Conservation (phyloP, 2,113 vertebrate genomes). For the Geothlypis trichas region DNA sequence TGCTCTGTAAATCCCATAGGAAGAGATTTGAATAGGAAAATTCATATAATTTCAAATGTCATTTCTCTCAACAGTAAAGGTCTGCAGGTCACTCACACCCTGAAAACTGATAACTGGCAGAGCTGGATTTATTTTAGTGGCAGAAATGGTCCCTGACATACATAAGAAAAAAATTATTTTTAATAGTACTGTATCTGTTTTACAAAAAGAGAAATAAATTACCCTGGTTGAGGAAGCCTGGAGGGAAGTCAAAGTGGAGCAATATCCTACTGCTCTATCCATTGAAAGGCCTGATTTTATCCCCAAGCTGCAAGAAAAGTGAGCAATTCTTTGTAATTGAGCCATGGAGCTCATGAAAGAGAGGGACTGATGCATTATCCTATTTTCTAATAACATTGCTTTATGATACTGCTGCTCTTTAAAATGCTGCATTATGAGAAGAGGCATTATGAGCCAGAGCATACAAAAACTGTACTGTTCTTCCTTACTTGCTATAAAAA, state of each 20-base stretch:
- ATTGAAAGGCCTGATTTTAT: slow-evolving; percentile 23
- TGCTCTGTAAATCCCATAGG: neutral
- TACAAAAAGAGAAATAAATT: slow-evolving; percentile 11
- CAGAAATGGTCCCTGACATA: neutral
- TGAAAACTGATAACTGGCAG: neutral
- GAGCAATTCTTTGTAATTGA: neutral
- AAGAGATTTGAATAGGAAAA: neutral
- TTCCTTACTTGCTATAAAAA: neutral
- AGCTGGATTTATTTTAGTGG: neutral
- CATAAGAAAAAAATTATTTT: neutral
- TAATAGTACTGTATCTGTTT: neutral
- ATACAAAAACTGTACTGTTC: neutral
- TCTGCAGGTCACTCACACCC: neutral
- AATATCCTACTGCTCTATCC: neutral
- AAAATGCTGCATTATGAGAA: neutral
- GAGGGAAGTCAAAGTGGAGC: neutral
- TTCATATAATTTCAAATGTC: neutral
- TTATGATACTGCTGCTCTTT: slow-evolving; percentile 13
- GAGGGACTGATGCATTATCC: neutral
- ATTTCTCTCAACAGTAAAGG: neutral
- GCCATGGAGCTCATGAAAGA: neutral
- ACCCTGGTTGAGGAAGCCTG: neutral
- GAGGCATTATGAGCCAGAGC: slow-evolving; percentile 2
- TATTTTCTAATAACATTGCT: neutral
- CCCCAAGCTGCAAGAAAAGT: slow-evolving; percentile 53